phyloP scores from a whole-genome alignment of 2,113 vertebrate genomes.

The Tricholaema leucomelas region DNA sequence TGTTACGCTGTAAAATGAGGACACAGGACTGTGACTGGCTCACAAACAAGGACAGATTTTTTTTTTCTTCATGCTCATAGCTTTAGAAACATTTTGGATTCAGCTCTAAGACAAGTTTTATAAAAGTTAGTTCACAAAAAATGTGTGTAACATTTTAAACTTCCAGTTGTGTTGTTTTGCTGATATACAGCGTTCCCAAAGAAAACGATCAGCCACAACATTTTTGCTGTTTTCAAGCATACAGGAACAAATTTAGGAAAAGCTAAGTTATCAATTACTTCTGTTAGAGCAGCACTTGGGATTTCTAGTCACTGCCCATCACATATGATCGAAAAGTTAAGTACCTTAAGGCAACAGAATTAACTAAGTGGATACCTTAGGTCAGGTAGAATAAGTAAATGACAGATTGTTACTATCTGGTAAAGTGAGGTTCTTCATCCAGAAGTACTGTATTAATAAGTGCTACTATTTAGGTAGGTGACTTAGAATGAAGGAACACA shows the following conservation, averaged over 20 bases:
- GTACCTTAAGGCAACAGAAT: not conserved
- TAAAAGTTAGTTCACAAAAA: not conserved
- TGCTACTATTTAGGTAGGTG: not conserved
- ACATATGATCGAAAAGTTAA: not conserved
- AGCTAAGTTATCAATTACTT: not conserved
- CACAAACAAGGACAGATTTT: not conserved
- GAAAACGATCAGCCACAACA: not conserved
- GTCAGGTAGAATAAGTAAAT: not conserved
- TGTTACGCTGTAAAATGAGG: not conserved
- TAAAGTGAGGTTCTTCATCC: not conserved
- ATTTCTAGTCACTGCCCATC: slow-evolving; percentile 5
- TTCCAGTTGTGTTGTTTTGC: slow-evolving; percentile 13
- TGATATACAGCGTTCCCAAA: slow-evolving; percentile 20
- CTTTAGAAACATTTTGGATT: not conserved
- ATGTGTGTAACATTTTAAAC: not conserved
- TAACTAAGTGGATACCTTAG: not conserved
- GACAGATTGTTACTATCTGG: not conserved
- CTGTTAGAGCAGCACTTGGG: not conserved
- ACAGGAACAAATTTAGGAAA: not conserved
- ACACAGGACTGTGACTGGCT: slow-evolving; percentile 14
- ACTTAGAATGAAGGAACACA: slow-evolving; percentile 51
- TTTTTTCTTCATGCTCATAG: not conserved
- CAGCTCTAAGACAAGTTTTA: not conserved
- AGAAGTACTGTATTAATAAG: slow-evolving; percentile 20
- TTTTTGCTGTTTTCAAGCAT: slow-evolving; percentile 3